These are phyloP conservation scores for Drosophila austrosaltans DNA, from an alignment of 2,888 invertebrate genomes.

Conservation along the genomic window DNA sequence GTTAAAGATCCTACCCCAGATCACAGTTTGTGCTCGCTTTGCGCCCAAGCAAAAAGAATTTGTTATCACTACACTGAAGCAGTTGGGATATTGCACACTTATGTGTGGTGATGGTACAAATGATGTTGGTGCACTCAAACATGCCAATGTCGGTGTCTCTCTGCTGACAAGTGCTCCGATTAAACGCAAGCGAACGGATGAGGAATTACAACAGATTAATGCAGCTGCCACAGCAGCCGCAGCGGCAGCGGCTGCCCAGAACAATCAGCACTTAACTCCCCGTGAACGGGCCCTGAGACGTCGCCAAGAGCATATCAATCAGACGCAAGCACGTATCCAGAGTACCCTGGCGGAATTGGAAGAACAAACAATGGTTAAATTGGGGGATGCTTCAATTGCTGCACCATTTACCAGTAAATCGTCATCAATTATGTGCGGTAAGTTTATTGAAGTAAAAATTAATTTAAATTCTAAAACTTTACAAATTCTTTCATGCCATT, in stretches of 20 bases:
- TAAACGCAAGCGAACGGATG: constrained; percentile 77
- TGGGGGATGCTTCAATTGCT: constrained; percentile 99
- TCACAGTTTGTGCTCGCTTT: constrained; percentile 97
- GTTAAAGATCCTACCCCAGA: constrained; percentile 90
- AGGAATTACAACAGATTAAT: constrained; percentile 55
- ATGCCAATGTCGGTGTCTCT: constrained; percentile 98
- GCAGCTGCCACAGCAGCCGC: constrained; percentile 50
- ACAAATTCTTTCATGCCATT: constrained; percentile 74
- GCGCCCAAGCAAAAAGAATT: constrained; percentile 99
- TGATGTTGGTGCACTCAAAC: constrained; percentile 99
- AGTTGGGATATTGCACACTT: constrained; percentile 92
- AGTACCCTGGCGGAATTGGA: constrained; percentile 92
- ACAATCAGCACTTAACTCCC: constrained; percentile 75
- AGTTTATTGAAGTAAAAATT: constrained; percentile 81
- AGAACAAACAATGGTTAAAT: constrained; percentile 94
- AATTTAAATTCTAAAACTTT: too few relatives aligned
- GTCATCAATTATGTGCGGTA: constrained; percentile 97
- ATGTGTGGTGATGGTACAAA: constrained; percentile 99
- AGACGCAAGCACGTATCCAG: constrained; percentile 80
- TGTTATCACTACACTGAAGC: constrained; percentile 94
- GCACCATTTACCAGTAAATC: constrained; percentile 99
- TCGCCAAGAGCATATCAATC: constrained; percentile 79
- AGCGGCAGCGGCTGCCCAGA: constrained; percentile 50
- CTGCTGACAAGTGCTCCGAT: constrained; percentile 93
- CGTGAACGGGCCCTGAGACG: constrained; percentile 79